These are phyloP conservation scores for Sorex fumeus DNA, from an alignment of 2,113 vertebrate species.

Conservation along the genomic window DNA sequence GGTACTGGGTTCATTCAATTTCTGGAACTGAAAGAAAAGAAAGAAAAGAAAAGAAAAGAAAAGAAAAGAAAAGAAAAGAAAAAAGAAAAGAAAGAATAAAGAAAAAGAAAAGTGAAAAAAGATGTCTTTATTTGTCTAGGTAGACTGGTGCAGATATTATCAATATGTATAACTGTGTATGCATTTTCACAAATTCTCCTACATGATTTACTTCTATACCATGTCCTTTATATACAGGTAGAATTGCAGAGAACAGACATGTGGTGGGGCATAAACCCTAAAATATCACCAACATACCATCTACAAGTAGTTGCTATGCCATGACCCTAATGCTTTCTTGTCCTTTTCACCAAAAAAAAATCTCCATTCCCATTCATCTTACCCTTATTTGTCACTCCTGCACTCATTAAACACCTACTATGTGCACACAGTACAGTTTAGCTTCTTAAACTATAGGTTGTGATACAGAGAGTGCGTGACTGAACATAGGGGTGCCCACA, in stretches of 20 bases:
- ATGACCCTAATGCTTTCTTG: neutral
- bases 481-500: too few species aligned
- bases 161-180: neutral
- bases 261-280: neutral
- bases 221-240: neutral
- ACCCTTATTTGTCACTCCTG: neutral
- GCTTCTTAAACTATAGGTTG: too few species aligned
- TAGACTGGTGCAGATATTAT: neutral
- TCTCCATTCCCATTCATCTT: neutral
- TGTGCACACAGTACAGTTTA: too few species aligned
- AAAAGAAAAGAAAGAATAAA: neutral
- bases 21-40: neutral
- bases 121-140: conserved; percentile 8
- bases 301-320: neutral
- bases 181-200: neutral
- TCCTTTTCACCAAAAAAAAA: neutral
- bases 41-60: neutral
- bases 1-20: neutral
- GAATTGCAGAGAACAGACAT: neutral
- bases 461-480: too few species aligned
- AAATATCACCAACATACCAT: neutral
- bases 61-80: too few species aligned
- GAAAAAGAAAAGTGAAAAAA: neutral
- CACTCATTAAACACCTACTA: neutral
- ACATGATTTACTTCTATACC: neutral